Evolutionary conservation across 2,888 invertebrate genomes (phyloP), one percentile per base, ranked within the genome.

Genomic region (Drosophila nr. fundita): DNA sequence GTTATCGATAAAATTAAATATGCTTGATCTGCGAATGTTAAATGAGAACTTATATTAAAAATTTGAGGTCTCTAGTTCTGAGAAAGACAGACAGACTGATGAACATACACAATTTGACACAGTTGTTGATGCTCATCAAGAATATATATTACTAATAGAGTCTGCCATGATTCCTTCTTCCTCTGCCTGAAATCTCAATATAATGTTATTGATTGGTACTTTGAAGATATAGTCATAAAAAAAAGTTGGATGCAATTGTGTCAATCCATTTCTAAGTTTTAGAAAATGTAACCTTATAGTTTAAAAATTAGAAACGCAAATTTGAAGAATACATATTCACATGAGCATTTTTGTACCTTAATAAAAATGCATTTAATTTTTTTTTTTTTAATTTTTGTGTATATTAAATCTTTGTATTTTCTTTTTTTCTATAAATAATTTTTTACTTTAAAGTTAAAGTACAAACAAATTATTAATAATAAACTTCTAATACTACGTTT

Each of bases 401-500:
- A 88, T 89, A 86, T 87, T 87, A 83, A 88, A 87, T 87, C 88
- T 87, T 87, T 87, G 89, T 89, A 89, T 86, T 87, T 83, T 86
- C 87, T 79, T 82, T 87, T 87, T 87, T 87, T 86, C 85, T 86
- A 86, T 87, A 86, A 87, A 87, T 90, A 90, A 74, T 82, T 77
- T 86, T 84, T 84, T 90, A 90, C 87, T 91, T 91, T 87, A 90
- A 91, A 90, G 90, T 90, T 86, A 91, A 91, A 90, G 91, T 90
- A 90, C 90, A 91, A 90, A 90, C 87, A 87, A 90, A 90, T 90
- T 83, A 82, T 80, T 90, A 90, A 85, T 88, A 82, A 83, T 87
- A 83, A 90, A 90, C 87, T 88, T 87, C 91, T 91, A 92, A 91
- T 90, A 89, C 91, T 91, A 91, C 84, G 87, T 89, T 91, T 91